A percentile compares a stretch with the other conserved stretches of the same genome.
Evolutionary conservation across 2,797 vertebrate species (phyloP).

Genomic region (Chromis chromis): DNA sequence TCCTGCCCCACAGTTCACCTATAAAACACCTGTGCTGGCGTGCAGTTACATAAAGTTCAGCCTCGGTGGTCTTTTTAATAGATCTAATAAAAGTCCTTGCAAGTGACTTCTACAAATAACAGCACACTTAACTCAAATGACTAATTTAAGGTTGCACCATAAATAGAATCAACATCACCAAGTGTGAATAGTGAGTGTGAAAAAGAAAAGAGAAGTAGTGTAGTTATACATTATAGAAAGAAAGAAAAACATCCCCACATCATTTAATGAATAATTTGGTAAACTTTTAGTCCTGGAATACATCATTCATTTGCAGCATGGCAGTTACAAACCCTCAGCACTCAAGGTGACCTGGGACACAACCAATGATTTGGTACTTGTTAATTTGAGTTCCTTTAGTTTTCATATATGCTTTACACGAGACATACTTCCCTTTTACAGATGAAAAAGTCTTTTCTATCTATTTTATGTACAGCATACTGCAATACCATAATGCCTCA

Average conservation of each 20-base stretch:
- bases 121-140: too few species aligned
- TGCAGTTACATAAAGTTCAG: too few species aligned
- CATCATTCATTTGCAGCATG: not conserved
- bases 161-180: not conserved
- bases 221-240: not conserved
- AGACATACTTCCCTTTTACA: conserved; percentile 80
- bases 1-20: too few species aligned
- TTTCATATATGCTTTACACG: conserved; percentile 73
- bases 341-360: conserved; percentile 53
- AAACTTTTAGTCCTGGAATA: not conserved
- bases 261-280: not conserved
- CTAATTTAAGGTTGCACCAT: not conserved
- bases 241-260: not conserved
- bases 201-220: not conserved
- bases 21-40: too few species aligned
- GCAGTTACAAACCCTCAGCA: not conserved
- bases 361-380: conserved; percentile 50
- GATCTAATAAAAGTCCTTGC: too few species aligned
- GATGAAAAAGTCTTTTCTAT: conserved; percentile 78
- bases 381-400: conserved; percentile 65
- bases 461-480: conserved; percentile 84
- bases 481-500: conserved; percentile 82
- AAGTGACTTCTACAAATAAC: too few species aligned
- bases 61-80: too few species aligned
- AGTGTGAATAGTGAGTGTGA: not conserved